These are phyloP conservation scores for Halcyon chelicuti DNA, from an alignment of 2,797 vertebrate species.

Conservation along the genomic window DNA sequence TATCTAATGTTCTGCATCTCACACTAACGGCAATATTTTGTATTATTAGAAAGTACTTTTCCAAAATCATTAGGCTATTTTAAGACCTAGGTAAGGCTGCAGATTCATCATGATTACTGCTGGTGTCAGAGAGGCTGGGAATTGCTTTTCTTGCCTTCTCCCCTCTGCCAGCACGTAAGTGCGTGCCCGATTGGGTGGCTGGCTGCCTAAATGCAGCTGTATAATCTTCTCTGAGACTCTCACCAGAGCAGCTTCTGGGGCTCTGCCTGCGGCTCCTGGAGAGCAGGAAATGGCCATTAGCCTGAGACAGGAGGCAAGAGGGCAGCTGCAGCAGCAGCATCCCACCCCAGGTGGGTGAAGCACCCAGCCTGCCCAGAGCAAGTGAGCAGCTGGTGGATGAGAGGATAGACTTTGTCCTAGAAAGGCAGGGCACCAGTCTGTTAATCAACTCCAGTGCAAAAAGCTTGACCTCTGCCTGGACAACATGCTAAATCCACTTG, in stretches of 20 bases:
- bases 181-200: background rate
- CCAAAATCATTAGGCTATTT: constrained; percentile 1
- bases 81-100: background rate
- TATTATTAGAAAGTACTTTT: constrained; percentile 30
- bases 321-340: background rate
- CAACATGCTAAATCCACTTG: background rate
- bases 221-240: background rate
- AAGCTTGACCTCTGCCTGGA: background rate
- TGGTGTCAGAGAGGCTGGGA: background rate
- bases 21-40: background rate
- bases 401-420: background rate
- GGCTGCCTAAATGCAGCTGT: background rate
- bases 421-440: background rate
- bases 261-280: background rate
- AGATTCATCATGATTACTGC: constrained; percentile 18
- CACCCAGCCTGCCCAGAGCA: rapidly evolving
- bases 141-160: background rate
- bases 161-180: rapidly evolving
- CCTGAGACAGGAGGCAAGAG: background rate
- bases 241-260: background rate
- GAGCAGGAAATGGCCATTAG: background rate
- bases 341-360: background rate
- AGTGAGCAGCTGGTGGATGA: background rate
- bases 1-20: background rate
- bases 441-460: background rate